These are phyloP conservation scores for Melanostigma gelatinosum DNA, from an alignment of 2,113 vertebrate species.

Conservation along the genomic window DNA sequence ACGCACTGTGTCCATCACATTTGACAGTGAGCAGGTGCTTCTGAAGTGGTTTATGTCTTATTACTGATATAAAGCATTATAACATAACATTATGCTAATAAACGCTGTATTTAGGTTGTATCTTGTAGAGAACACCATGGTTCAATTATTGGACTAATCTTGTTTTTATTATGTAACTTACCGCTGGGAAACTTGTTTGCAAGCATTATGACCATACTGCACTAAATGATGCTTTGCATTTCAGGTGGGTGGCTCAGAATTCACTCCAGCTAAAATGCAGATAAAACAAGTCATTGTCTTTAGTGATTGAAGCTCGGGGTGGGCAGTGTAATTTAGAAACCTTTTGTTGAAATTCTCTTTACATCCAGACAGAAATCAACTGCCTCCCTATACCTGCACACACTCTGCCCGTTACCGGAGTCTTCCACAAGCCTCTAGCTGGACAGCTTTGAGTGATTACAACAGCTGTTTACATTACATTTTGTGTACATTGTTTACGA, in stretches of 20 bases:
- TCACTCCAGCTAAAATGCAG: not conserved
- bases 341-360: not conserved
- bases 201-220: not conserved
- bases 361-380: not conserved
- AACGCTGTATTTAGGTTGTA: not conserved
- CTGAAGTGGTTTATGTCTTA: not conserved
- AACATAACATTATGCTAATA: not conserved
- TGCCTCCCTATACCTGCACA: not conserved
- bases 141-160: not conserved
- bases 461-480: not conserved
- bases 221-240: not conserved
- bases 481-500: not conserved
- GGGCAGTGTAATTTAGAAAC: not conserved
- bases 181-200: not conserved
- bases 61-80: not conserved
- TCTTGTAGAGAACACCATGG: not conserved
- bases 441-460: not conserved
- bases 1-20: not conserved
- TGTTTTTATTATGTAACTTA: conserved; percentile 6
- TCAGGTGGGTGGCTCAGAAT: not conserved
- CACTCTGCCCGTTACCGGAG: not conserved
- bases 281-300: not conserved
- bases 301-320: not conserved
- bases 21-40: not conserved
- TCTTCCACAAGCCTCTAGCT: not conserved